Conservation (phyloP, 1,140 invertebrate species). For the Kradibia gibbosae region DNA sequence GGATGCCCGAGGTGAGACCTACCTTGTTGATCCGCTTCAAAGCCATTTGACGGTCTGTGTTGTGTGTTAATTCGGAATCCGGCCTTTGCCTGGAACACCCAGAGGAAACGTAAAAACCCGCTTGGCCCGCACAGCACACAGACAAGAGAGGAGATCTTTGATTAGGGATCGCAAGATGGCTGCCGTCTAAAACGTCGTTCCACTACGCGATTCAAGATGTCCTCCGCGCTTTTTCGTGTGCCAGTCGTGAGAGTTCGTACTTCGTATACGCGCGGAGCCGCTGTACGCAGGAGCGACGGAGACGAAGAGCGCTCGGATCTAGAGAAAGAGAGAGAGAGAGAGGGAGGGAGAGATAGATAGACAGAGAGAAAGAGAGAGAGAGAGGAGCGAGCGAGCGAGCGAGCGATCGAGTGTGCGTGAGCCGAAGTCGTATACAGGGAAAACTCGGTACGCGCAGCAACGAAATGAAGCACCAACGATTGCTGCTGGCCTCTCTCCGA, state of each 20-base stretch:
- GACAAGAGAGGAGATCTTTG: conserved; percentile 68
- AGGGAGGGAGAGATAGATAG: neutral
- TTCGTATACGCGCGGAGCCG: neutral
- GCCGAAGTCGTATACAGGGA: neutral
- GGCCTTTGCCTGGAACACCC: conserved; percentile 39
- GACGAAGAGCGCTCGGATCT: neutral
- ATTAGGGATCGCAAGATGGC: conserved; percentile 76
- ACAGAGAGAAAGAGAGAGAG: neutral
- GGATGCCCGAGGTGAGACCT: conserved; percentile 69
- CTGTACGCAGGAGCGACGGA: neutral
- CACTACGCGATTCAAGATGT: conserved; percentile 66
- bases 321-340: neutral
- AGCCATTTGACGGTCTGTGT: conserved; percentile 81
- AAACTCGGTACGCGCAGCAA: conserved; percentile 6
- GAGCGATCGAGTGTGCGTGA: neutral
- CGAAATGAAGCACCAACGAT: neutral
- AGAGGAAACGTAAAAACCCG: conserved; percentile 50
- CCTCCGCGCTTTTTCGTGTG: conserved; percentile 49
- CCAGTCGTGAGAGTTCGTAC: conserved; percentile 18
- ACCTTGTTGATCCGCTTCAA: conserved; percentile 98
- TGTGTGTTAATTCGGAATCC: conserved; percentile 42
- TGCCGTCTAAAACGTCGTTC: conserved; percentile 71
- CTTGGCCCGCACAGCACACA: conserved; percentile 67
- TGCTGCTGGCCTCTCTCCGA: neutral
- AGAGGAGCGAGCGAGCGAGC: neutral